Evolutionary conservation across 1,140 invertebrate species (phyloP), one percentile per base, ranked within the genome.

Genomic region (Steinernema khuongi): DNA sequence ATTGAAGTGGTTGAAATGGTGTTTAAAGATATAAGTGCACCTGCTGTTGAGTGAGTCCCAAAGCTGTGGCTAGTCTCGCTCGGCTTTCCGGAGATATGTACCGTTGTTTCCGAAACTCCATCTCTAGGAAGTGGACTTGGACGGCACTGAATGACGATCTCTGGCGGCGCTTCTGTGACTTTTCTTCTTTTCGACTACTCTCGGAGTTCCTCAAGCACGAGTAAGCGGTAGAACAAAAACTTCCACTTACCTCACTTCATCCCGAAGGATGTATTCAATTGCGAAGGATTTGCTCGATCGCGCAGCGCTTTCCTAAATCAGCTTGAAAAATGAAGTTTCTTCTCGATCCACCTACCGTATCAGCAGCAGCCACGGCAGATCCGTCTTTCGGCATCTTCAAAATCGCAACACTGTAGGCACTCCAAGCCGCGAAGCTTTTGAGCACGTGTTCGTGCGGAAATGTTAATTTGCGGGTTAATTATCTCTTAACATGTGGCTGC

Each of bases 71-170:
- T 4, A 73, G 70, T n/a, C 66, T 26, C 1, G 22, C 17, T 32
- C 72, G 19, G 14, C 50, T 11, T 44, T 73, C 72, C 50, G 72
- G 41, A 31, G 72, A 73, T 1, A 73, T 73, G 70, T 73, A 73
- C 18, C 72, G 26, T 31, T 73, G 69, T 4, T 31, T 29, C 1
- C 67, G 28, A 30, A 73, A 73, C 31, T 73, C 72, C 1, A 31
- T 60, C 33, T 73, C 72, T n/a, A 73, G 32, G n/a, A 73, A 73
- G 31, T 73, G 72, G 7, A 73, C 70, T 74, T 73, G 72, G 7
- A 73, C 31, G 19, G 72, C 72, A 7, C n/a, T 50, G 26, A 73
- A 73, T 14, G 72, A 73, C 29, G 32, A 73, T 74, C 72, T n/a
- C 31, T 73, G 36, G 22, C 72, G 72, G 7, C 50, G 50, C 26